Percentiles rank a stretch among this genome's conserved stretches.
Conservation (phyloP, 1,140 invertebrate genomes). For the Solen grandis region DNA sequence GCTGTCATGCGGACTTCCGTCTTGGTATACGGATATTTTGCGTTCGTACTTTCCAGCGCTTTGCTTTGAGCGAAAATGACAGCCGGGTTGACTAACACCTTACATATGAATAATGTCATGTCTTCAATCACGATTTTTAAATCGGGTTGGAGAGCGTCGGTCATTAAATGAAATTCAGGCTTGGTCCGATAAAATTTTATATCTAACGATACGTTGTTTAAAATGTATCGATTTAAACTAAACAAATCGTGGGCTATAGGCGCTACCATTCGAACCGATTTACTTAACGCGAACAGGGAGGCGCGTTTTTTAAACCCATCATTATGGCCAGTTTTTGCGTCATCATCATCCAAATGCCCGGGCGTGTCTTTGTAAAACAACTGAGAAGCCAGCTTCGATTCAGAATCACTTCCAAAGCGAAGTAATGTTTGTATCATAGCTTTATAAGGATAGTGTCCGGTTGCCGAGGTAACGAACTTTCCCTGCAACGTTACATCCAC, state of each 20-base stretch:
- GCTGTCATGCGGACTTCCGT: background rate
- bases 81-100: too few species aligned
- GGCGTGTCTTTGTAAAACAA: too few species aligned
- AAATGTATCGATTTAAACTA: background rate
- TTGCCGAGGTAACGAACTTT: slow-evolving; percentile 6
- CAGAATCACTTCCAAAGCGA: background rate
- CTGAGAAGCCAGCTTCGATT: background rate
- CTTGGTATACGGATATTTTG: too few species aligned
- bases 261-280: background rate
- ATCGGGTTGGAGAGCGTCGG: background rate
- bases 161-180: background rate
- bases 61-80: slow-evolving; percentile 1
- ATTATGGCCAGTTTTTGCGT: background rate
- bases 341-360: background rate
- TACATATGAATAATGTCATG: too few species aligned
- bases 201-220: background rate
- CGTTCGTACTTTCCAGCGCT: background rate
- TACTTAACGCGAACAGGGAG: background rate
- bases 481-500: slow-evolving; percentile 9
- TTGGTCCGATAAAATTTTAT: too few species aligned
- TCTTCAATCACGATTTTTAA: too few species aligned
- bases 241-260: background rate
- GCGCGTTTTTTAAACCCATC: background rate
- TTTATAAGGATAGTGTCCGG: slow-evolving; percentile 3
- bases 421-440: slow-evolving; percentile 5